Conservation (phyloP, 2,888 invertebrate species). For the Lamellibrachia satsuma region DNA sequence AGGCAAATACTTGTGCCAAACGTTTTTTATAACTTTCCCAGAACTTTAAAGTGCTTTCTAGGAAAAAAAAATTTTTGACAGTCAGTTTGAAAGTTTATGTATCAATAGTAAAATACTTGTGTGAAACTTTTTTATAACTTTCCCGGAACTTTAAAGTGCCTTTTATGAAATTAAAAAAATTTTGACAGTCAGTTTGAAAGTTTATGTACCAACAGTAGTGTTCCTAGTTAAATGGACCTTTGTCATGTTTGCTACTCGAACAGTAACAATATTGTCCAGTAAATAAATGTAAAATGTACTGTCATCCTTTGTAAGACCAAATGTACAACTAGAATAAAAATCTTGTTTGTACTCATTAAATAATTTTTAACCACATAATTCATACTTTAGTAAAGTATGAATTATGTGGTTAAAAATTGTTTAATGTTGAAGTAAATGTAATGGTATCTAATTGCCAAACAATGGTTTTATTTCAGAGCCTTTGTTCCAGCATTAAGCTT, state of each 20-base stretch:
- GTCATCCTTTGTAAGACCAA: not conserved
- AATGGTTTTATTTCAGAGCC: not conserved
- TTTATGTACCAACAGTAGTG: no score
- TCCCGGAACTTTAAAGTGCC: not conserved
- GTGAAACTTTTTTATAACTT: not conserved
- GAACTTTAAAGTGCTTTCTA: not conserved
- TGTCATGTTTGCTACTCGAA: no score
- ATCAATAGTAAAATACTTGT: no score
- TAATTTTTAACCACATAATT: no score
- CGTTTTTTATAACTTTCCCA: not conserved
- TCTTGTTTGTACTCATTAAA: no score
- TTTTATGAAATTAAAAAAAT: not conserved
- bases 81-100: not conserved
- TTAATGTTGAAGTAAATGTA: not conserved
- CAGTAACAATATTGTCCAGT: no score
- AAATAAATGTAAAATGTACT: slow-evolving; percentile 7
- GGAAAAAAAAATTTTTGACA: not conserved
- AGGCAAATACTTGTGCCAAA: no score
- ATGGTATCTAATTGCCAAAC: not conserved
- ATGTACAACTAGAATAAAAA: no score
- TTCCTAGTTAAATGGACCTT: no score
- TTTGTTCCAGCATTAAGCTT: slow-evolving; percentile 27
- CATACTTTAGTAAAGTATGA: not conserved
- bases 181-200: not conserved
- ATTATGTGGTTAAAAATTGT: not conserved